A percentile compares a stretch with the other conserved stretches of the same genome.
Conservation (phyloP, 2,113 vertebrate species). For the Meleagris gallopavo region DNA sequence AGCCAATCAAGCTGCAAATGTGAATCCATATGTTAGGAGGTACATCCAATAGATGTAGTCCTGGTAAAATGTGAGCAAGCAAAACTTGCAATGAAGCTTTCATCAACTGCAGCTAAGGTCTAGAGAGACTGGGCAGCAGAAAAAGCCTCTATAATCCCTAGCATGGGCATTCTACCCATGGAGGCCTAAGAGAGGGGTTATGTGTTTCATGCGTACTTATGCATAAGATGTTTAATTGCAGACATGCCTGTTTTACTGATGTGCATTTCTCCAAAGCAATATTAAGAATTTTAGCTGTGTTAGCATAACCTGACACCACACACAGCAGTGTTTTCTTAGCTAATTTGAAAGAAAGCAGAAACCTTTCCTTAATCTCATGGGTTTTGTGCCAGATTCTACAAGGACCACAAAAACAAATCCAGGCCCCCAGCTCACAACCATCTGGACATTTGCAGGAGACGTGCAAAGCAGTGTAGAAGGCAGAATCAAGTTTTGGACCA, state of each 20-base stretch:
- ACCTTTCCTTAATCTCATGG: neutral
- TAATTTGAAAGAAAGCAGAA: neutral
- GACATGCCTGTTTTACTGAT: neutral
- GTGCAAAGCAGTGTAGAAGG: neutral
- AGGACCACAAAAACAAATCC: neutral
- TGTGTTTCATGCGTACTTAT: neutral
- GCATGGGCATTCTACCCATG: neutral
- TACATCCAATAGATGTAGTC: neutral
- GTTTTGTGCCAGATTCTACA: neutral
- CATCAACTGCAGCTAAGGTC: neutral
- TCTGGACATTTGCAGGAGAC: neutral
- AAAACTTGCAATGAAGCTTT: neutral
- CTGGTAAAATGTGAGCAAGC: neutral
- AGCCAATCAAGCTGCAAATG: neutral
- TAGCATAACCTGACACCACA: neutral
- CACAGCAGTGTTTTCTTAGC: neutral
- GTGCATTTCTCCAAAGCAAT: neutral
- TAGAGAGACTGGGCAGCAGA: too few species aligned
- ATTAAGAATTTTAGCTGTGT: neutral
- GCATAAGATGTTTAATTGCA: neutral
- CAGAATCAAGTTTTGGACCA: neutral
- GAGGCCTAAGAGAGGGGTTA: neutral
- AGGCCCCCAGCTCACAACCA: neutral
- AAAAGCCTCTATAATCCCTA: neutral
- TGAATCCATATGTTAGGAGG: neutral